Conservation (phyloP, 2,113 vertebrate genomes). For the Nettapus auritus region DNA sequence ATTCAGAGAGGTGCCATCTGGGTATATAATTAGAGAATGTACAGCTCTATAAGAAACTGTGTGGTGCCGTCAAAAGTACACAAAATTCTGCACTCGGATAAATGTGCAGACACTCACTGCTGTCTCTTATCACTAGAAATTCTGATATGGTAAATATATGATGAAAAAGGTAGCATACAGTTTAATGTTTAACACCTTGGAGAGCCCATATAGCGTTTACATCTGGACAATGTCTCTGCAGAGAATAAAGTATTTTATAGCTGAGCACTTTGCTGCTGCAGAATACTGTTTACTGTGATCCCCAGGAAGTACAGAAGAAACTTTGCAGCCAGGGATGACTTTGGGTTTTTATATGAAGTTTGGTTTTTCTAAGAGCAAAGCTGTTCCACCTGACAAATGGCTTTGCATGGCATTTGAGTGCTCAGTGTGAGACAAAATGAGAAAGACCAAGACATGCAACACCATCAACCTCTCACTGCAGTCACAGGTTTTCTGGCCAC, state of each 20-base stretch:
- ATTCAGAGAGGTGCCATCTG: neutral
- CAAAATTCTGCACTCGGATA: neutral
- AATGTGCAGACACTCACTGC: neutral
- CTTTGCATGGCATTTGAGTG: neutral
- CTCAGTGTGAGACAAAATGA: neutral
- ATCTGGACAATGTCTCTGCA: neutral
- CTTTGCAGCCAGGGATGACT: neutral
- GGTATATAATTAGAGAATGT: neutral
- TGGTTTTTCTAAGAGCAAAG: neutral
- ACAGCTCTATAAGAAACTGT: neutral
- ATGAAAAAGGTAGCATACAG: neutral
- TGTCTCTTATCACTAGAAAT: neutral
- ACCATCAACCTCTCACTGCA: neutral
- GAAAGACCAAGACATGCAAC: neutral
- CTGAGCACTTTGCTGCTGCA: fast-evolving
- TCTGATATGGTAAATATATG: neutral
- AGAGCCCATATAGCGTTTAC: neutral
- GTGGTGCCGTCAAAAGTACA: neutral
- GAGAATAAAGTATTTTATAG: neutral
- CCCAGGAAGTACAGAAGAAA: neutral
- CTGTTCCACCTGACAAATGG: neutral
- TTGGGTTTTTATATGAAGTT: neutral
- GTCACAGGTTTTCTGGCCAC: neutral
- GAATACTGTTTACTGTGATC: neutral
- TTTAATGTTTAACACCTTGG: neutral